These are phyloP conservation scores for Noturus placidus DNA, from an alignment of 2,113 vertebrate genomes.

Conservation along the genomic window DNA sequence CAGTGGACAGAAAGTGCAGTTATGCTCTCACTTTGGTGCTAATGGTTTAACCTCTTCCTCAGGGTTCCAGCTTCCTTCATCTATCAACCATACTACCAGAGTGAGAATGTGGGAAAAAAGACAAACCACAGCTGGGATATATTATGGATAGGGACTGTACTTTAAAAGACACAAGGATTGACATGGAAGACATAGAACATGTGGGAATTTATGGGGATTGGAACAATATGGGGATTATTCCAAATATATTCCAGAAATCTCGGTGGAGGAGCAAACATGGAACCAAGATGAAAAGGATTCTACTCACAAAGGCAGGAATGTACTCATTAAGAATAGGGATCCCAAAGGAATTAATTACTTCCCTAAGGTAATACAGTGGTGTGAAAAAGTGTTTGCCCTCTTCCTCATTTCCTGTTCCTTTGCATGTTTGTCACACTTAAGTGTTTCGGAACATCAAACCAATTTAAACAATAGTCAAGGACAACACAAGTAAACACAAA, in stretches of 20 bases:
- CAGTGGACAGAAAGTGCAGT: conserved; percentile 43
- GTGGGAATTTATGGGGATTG: neutral
- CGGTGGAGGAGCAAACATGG: conserved; percentile 12
- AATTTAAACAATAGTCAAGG: too few species aligned
- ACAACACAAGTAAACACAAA: too few species aligned
- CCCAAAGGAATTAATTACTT: conserved; percentile 61
- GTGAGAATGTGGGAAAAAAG: conserved; percentile 8
- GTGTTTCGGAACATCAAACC: too few species aligned
- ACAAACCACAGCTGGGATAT: neutral
- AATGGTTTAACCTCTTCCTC: conserved; percentile 40
- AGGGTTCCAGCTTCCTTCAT: neutral
- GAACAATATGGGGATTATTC: neutral
- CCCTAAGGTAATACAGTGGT: conserved; percentile 67
- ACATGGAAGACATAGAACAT: conserved; percentile 44
- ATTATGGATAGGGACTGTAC: conserved; percentile 40
- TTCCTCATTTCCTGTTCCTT: too few species aligned
- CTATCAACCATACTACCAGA: neutral
- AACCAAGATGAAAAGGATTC: conserved; percentile 44
- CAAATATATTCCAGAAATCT: conserved; percentile 4
- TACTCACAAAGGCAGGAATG: conserved; percentile 4
- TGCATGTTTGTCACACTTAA: too few species aligned
- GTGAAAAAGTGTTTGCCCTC: too few species aligned
- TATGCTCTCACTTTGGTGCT: conserved; percentile 59
- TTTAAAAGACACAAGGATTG: conserved; percentile 43
- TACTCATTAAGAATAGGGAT: conserved; percentile 58